A percentile compares a stretch with the other conserved stretches of the same genome.
phyloP scores from a whole-genome alignment of 2,113 vertebrate genomes.

The Eira barbara region DNA sequence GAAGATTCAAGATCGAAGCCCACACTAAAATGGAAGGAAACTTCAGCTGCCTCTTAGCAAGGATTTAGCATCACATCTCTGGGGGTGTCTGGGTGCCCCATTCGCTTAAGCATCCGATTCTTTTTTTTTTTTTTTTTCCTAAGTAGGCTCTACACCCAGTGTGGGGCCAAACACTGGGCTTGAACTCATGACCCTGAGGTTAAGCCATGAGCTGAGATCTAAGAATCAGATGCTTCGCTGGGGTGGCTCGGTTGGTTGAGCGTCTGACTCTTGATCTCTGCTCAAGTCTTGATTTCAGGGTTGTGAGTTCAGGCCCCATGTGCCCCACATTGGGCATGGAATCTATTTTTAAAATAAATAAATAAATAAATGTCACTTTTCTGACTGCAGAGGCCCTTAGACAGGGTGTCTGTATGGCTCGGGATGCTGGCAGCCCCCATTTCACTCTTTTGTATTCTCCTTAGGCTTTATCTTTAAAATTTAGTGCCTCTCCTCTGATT shows the following conservation, averaged over 20 bases:
- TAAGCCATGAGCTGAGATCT: neutral
- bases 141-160: neutral
- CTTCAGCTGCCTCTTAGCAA: neutral
- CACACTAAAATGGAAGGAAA: neutral
- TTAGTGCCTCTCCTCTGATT: neutral
- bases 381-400: neutral
- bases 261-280: neutral
- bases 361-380: neutral
- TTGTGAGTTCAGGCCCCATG: neutral
- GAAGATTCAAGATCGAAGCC: neutral
- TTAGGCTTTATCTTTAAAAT: neutral
- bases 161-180: neutral
- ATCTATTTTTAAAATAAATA: neutral
- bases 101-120: neutral
- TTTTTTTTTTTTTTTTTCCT: neutral
- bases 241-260: neutral
- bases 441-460: neutral
- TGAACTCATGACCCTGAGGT: neutral
- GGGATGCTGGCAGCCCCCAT: neutral
- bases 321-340: neutral
- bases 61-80: neutral
- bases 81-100: neutral
- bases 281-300: neutral
- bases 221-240: neutral
- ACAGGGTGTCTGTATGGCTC: neutral